These are phyloP conservation scores for Taurulus bubalis DNA, from an alignment of 2,113 vertebrate species.

Conservation along the genomic window DNA sequence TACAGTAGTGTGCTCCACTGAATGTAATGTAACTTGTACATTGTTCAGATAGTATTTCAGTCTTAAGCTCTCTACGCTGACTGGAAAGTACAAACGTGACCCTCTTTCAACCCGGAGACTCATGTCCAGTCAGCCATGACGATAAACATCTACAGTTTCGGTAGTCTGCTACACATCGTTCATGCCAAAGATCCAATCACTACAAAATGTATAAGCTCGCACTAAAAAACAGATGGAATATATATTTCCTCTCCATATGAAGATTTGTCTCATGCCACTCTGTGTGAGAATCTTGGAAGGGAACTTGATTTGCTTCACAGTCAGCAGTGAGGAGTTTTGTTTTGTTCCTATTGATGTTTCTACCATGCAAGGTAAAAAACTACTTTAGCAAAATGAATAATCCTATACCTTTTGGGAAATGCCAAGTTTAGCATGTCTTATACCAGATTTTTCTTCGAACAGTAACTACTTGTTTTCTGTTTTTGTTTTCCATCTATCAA, in stretches of 20 bases:
- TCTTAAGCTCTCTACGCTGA: conserved; percentile 39
- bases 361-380: neutral
- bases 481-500: neutral
- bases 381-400: neutral
- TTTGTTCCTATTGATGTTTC: neutral
- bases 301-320: neutral
- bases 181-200: conserved; percentile 50
- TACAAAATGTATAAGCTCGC: conserved; percentile 12
- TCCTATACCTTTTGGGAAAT: neutral
- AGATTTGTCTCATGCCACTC: neutral
- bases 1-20: conserved; percentile 50
- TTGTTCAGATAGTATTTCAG: conserved; percentile 33
- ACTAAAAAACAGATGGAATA: conserved; percentile 45
- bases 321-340: neutral
- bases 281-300: neutral
- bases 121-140: conserved; percentile 37
- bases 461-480: neutral
- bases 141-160: conserved; percentile 50
- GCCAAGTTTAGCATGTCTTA: neutral
- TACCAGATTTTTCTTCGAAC: neutral
- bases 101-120: conserved; percentile 18
- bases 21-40: conserved; percentile 55
- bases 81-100: conserved; percentile 36
- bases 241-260: conserved; percentile 7
- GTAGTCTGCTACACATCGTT: conserved; percentile 29